Percentiles rank a stretch among this genome's conserved stretches.
phyloP scores from a whole-genome alignment of 2,888 invertebrate species.

The Eilema griseolum region DNA sequence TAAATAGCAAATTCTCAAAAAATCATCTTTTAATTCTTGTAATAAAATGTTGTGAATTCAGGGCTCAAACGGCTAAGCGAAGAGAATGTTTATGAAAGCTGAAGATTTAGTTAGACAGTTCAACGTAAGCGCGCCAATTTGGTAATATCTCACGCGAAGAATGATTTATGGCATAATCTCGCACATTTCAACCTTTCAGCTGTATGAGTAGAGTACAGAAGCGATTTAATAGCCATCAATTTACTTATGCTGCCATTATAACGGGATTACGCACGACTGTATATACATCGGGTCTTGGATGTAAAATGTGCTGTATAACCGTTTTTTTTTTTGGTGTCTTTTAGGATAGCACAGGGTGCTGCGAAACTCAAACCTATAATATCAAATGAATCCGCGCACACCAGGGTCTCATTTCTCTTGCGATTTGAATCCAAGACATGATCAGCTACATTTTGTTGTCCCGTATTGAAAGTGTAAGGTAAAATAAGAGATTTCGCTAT shows the following conservation, averaged over 20 bases:
- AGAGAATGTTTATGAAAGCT: constrained; percentile 13
- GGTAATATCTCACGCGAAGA: constrained; percentile 15
- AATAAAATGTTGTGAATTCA: constrained; percentile 1
- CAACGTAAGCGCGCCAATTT: constrained; percentile 18
- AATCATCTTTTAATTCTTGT: not conserved
- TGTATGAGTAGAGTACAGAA: not conserved
- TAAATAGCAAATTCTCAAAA: not conserved
- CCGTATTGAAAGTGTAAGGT: not conserved
- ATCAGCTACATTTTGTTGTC: too few relatives aligned
- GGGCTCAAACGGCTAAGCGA: not conserved
- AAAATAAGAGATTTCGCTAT: not conserved
- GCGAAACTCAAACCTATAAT: too few relatives aligned
- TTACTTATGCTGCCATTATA: not conserved
- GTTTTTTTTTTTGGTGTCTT: too few relatives aligned
- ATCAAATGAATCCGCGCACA: too few relatives aligned
- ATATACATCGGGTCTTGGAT: too few relatives aligned
- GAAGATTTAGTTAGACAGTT: constrained; percentile 19
- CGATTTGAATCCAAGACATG: too few relatives aligned
- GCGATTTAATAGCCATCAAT: constrained; percentile 2
- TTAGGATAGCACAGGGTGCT: too few relatives aligned
- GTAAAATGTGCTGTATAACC: too few relatives aligned
- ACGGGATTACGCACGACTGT: not conserved
- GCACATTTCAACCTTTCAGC: not conserved
- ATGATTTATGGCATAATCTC: constrained; percentile 16
- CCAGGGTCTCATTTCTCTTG: too few relatives aligned